phyloP scores from a whole-genome alignment of 2,888 invertebrate genomes.

The Amorpha juglandis region DNA sequence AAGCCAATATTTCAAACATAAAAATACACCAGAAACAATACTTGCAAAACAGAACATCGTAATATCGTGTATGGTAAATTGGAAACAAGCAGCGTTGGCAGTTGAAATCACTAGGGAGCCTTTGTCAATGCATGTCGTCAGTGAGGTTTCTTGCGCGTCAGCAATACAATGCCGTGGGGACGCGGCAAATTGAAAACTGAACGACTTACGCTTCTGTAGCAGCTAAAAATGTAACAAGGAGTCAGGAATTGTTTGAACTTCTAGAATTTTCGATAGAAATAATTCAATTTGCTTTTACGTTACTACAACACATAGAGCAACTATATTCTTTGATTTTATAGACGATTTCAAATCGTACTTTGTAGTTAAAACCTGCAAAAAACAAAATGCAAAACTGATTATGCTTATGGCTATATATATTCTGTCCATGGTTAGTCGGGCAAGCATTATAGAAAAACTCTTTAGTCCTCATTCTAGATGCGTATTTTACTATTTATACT shows the following conservation, averaged over 20 bases:
- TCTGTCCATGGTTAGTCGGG: too few relatives aligned
- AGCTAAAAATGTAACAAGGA: background rate
- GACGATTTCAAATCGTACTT: too few relatives aligned
- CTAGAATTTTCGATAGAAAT: too few relatives aligned
- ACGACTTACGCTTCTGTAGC: background rate
- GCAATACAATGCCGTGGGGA: conserved; percentile 32
- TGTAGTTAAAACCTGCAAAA: too few relatives aligned
- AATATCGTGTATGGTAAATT: conserved; percentile 3
- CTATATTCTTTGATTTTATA: too few relatives aligned
- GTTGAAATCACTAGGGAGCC: conserved; percentile 5
- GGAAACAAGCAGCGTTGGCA: conserved; percentile 6
- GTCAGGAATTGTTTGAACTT: background rate
- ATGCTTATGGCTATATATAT: too few relatives aligned
- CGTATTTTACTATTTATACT: background rate
- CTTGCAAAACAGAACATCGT: background rate
- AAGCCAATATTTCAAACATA: too few relatives aligned
- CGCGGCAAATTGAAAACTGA: conserved; percentile 35
- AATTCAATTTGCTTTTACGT: too few relatives aligned
- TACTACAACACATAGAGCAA: background rate
- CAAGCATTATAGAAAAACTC: background rate
- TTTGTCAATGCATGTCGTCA: conserved; percentile 9
- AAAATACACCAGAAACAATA: background rate
- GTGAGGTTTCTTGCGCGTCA: conserved; percentile 28
- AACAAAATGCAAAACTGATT: too few relatives aligned
- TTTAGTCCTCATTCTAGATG: background rate